Evolutionary conservation across 2,113 vertebrate genomes (phyloP), one percentile per base, ranked within the genome.

Genomic region (Bubo scandiacus): DNA sequence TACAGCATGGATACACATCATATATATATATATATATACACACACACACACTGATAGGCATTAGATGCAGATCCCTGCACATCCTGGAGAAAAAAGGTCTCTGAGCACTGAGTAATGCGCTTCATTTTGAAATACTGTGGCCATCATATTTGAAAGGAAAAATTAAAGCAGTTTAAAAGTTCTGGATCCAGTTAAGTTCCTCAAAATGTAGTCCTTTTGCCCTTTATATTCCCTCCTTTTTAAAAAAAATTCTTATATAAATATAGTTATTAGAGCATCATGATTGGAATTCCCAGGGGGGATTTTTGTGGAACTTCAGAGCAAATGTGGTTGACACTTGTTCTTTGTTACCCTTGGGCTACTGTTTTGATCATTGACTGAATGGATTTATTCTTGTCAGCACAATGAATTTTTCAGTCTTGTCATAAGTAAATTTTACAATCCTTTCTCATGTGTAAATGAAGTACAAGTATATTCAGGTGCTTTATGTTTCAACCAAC

Each of bases 281-380:
- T 81, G 89, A 96, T 16, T 94, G 83, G 93, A 97, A 94, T 88
- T 95, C 92, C 95, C 96, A 57, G 95, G 89, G 86, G 94, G 88
- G 65, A 88, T 92, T 96, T 97, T 91, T 95, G 87, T 96, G 81
- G 97, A 93, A 96, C 67, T 95, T 95, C 85, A 96, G 90, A 97
- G 89, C 82, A 97, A 98, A 96, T 96, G 95, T 84, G 96, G 95
- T 74, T 98, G 98, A 98, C 97, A 98, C 97, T 97, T 62, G 15
- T 97, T 97, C 96, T 94, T 74, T 98, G 96, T 95, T 98, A 91
- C 97, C 98, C 97, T 96, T 96, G 93, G 97, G 98, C 97, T 97
- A 96, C 75, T 42, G 95, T 97, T 98, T 96, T 98, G 97, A 98
- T 98, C 97, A 94, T 12, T 25, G 79, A 63, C 93, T 85, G 93